Evolutionary conservation across 2,797 vertebrate genomes (phyloP).

Genomic region (Eurystomus glaucurus): DNA sequence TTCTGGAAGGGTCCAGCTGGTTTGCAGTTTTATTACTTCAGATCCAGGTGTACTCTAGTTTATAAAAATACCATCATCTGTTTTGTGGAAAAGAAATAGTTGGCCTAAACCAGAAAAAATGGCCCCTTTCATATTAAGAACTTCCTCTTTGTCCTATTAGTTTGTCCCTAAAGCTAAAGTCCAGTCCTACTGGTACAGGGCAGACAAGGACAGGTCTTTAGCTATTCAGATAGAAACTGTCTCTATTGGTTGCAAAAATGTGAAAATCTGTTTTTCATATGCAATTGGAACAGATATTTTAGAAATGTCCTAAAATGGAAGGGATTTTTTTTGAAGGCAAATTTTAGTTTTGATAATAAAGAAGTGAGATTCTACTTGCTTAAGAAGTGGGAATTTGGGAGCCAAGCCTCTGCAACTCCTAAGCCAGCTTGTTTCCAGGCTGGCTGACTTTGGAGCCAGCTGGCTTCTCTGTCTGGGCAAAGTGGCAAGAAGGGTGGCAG

Average conservation of each 20-base stretch:
- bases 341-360: slow-evolving; percentile 30
- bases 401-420: not conserved
- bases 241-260: not conserved
- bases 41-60: not conserved
- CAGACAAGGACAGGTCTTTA: slow-evolving; percentile 29
- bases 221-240: not conserved
- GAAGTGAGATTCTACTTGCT: not conserved
- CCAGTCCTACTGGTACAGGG: not conserved
- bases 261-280: slow-evolving; percentile 47
- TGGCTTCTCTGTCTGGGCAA: slow-evolving; percentile 42
- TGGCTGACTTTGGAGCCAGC: slow-evolving; percentile 43
- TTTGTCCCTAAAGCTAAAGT: not conserved
- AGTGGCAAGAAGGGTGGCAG: slow-evolving; percentile 28
- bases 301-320: slow-evolving; percentile 34
- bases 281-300: slow-evolving; percentile 58
- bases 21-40: not conserved
- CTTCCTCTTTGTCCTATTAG: not conserved
- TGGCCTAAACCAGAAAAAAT: not conserved
- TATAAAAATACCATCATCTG: not conserved
- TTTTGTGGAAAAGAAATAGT: not conserved
- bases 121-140: not conserved
- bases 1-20: not conserved
- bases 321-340: not conserved
- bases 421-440: slow-evolving; percentile 23
- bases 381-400: slow-evolving; percentile 22